A percentile compares a stretch with the other conserved stretches of the same genome.
These are phyloP conservation scores for Chelonus insularis DNA, from an alignment of 1,140 invertebrate species.

Conservation along the genomic window DNA sequence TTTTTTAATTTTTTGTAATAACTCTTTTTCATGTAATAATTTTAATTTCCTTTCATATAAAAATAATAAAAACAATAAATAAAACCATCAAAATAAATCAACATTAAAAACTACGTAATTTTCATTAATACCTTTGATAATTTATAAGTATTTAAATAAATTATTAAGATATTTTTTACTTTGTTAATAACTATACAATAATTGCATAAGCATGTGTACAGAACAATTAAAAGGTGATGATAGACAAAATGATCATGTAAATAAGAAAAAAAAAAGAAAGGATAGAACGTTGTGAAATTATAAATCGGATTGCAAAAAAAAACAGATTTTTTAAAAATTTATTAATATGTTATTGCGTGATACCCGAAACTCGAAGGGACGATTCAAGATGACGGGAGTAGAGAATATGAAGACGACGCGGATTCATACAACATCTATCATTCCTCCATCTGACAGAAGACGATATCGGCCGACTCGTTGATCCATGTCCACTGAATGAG, in stretches of 20 bases:
- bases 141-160: too few species aligned
- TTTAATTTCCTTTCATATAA: too few species aligned
- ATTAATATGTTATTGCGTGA: slow-evolving; percentile 10
- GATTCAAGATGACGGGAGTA: slow-evolving; percentile 40
- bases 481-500: slow-evolving; percentile 60
- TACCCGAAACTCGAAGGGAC: slow-evolving; percentile 31
- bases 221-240: too few species aligned
- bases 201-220: too few species aligned
- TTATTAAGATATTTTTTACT: too few species aligned
- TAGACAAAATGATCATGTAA: too few species aligned
- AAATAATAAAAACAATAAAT: too few species aligned
- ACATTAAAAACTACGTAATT: too few species aligned
- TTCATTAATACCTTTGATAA: too few species aligned
- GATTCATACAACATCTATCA: slow-evolving; percentile 60
- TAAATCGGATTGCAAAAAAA: slow-evolving; percentile 8
- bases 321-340: slow-evolving; percentile 11
- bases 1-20: too few species aligned
- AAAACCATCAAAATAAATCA: too few species aligned
- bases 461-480: slow-evolving; percentile 61
- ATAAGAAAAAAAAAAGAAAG: neutral
- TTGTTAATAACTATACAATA: too few species aligned
- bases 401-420: slow-evolving; percentile 39
- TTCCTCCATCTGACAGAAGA: slow-evolving; percentile 61
- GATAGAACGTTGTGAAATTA: neutral
- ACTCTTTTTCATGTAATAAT: neutral